phyloP scores from a whole-genome alignment of 2,113 vertebrate species.

The Lampris incognitus region DNA sequence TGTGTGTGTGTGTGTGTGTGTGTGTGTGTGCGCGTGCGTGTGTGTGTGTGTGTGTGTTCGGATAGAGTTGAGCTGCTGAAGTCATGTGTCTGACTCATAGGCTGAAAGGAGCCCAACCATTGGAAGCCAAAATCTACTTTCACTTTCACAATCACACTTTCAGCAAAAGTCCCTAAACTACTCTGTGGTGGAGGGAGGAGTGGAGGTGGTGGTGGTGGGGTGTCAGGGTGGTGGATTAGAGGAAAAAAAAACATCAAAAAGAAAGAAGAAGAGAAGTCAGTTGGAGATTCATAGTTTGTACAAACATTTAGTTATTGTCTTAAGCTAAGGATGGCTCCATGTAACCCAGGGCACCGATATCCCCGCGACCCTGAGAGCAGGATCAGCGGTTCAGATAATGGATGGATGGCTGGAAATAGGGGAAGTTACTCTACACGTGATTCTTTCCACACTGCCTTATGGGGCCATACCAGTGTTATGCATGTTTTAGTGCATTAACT shows the following conservation, averaged over 20 bases:
- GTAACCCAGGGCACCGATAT: no score
- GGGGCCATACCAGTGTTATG: no score
- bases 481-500: no score
- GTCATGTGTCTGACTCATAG: conserved; percentile 57
- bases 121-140: conserved; percentile 53
- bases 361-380: no score
- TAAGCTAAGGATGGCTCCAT: no score
- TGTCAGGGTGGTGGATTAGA: conserved; percentile 17
- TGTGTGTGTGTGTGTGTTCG: conserved; percentile 32
- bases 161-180: conserved; percentile 39
- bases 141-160: conserved; percentile 63
- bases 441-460: neutral
- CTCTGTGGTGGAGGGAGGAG: conserved; percentile 18
- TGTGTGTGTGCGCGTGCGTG: neutral
- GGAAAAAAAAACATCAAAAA: no score
- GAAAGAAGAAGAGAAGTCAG: conserved; percentile 4
- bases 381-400: no score
- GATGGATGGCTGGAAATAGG: no score
- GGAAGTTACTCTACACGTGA: no score
- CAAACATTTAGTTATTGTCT: conserved; percentile 13
- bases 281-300: conserved; percentile 1
- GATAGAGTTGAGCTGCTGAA: conserved; percentile 48
- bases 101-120: conserved; percentile 52
- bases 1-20: conserved; percentile 44
- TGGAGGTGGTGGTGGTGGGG: neutral